Percentiles rank a stretch among this genome's conserved stretches.
These are phyloP conservation scores for Pterocles orientalis DNA, from an alignment of 2,113 vertebrate genomes.

Conservation along the genomic window DNA sequence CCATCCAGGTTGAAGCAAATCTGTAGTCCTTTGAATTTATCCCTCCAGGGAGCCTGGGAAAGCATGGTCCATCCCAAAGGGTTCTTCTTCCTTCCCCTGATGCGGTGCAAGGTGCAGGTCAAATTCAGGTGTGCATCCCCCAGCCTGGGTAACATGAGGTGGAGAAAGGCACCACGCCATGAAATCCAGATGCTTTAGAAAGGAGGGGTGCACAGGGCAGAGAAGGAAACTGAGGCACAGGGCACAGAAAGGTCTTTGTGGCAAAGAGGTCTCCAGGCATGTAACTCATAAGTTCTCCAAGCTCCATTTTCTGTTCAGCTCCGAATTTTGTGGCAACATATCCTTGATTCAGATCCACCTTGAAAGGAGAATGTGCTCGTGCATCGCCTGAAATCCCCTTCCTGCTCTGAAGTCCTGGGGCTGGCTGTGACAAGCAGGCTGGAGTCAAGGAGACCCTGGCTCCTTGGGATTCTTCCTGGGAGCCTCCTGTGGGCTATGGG, in stretches of 20 bases:
- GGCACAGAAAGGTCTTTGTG: background rate
- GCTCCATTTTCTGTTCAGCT: background rate
- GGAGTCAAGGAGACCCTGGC: background rate
- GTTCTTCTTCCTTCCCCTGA: background rate
- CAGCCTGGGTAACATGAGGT: background rate
- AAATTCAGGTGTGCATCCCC: background rate
- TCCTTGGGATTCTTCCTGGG: background rate
- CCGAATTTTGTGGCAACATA: background rate
- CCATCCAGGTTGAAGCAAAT: background rate
- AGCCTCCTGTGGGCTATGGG: background rate
- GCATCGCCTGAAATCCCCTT: background rate
- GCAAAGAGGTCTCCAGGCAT: background rate
- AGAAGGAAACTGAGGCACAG: background rate
- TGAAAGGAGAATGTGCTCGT: background rate
- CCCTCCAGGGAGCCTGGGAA: background rate
- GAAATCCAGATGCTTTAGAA: background rate
- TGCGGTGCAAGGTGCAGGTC: fast-evolving
- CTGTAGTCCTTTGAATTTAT: background rate
- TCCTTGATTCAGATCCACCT: fast-evolving
- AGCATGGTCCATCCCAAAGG: background rate
- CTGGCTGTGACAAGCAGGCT: background rate
- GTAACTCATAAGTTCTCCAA: background rate
- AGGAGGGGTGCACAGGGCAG: background rate
- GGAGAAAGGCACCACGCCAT: background rate
- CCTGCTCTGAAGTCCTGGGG: background rate